Base-by-base conservation (phyloP, 2,888 invertebrate genomes). In the Caenorhabditis uteleia region DNA sequence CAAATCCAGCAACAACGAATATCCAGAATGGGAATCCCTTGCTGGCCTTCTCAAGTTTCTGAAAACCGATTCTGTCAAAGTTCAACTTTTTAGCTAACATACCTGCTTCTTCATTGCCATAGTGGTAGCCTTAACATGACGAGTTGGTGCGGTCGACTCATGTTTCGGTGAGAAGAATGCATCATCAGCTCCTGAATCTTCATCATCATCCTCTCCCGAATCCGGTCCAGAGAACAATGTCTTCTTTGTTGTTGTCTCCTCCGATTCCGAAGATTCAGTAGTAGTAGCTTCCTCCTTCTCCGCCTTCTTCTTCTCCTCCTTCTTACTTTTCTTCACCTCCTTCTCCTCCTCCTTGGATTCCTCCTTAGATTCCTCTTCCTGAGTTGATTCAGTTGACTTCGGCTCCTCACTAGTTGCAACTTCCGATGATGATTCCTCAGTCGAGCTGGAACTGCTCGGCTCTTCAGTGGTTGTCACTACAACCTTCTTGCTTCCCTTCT, bases 161-260 rank as follows among this genome's bases (percentile, higher is more conserved):
- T 10, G 8, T 29, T 47, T 47, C 23, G 47, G 47, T 31, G 48
- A 43, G 50, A 65, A 65, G 64, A 65, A 65, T 12, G 64, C 49
- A 7, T 49, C 53, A 27, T 65, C 64, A 5, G 64, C 64, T 46
- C 58, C 64, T 6, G 55, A 50, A 44, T 34, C 57, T 21, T 54
- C 55, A 7, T 58, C 58, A 42, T 64, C 61, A 34, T 59, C 60
- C 16, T 49, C 48, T 14, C 7, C 31, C n/a, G n/a, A n/a, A n/a
- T n/a, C n/a, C n/a, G n/a, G n/a, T n/a, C n/a, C n/a, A n/a, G n/a
- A n/a, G n/a, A n/a, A n/a, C n/a, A n/a, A n/a, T n/a, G n/a, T n/a
- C n/a, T n/a, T n/a, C n/a, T n/a, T n/a, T n/a, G n/a, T n/a, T n/a
- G n/a, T n/a, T n/a, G n/a, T n/a, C n/a, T n/a, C n/a, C n/a, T n/a